These are phyloP conservation scores for Bugula neritina DNA, from an alignment of 2,888 invertebrate genomes.

Conservation along the genomic window DNA sequence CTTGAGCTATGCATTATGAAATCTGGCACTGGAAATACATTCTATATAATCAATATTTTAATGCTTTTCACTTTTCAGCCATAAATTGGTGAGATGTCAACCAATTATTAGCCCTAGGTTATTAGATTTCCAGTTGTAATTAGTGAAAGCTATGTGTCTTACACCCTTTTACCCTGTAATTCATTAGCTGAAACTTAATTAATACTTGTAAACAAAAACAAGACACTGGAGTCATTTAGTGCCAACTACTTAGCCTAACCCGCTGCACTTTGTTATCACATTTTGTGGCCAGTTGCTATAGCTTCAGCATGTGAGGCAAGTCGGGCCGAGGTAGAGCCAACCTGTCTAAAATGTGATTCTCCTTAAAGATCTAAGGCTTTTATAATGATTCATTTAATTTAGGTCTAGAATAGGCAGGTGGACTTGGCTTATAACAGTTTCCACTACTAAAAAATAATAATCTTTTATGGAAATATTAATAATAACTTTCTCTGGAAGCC, in stretches of 20 bases:
- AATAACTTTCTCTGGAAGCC: background rate
- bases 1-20: too few species aligned
- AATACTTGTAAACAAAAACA: constrained; percentile 22
- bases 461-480: background rate
- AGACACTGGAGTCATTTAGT: constrained; percentile 4
- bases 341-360: too few species aligned
- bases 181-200: background rate
- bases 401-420: too few species aligned
- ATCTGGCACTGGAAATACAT: too few species aligned
- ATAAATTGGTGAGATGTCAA: background rate
- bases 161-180: background rate
- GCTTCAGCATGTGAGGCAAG: too few species aligned
- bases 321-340: too few species aligned
- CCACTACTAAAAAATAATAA: background rate
- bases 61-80: background rate
- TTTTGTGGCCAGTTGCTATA: background rate
- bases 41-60: background rate
- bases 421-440: background rate
- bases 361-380: background rate
- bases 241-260: constrained; percentile 1
- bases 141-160: background rate
- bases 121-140: background rate
- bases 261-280: background rate
- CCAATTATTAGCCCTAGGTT: background rate
- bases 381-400: background rate